phyloP scores from a whole-genome alignment of 2,888 invertebrate species.

The Lasioglossum figueresi region DNA sequence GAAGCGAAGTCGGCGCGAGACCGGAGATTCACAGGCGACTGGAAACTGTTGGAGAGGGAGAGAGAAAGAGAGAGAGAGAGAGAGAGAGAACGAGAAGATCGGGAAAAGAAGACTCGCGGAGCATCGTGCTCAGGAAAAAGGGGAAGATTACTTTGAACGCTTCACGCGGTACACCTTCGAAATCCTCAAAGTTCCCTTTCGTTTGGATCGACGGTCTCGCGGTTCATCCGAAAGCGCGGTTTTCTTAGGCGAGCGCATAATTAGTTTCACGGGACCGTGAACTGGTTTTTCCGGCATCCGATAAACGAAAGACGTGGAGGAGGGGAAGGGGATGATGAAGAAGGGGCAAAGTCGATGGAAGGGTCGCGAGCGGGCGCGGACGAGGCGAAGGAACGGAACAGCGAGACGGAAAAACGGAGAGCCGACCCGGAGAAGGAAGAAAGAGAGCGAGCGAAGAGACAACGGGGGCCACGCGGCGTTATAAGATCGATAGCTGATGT shows the following conservation, averaged over 20 bases:
- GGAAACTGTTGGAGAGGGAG: conserved; percentile 27
- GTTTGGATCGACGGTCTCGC: background rate
- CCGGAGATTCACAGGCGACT: conserved; percentile 50
- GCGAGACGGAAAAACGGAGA: conserved; percentile 50
- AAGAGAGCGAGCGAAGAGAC: conserved; percentile 75
- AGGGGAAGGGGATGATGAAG: background rate
- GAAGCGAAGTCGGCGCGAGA: conserved; percentile 46
- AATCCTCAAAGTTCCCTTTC: background rate
- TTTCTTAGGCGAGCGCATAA: background rate
- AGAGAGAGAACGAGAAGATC: background rate
- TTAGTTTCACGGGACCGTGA: background rate
- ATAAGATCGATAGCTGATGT: conserved; percentile 84
- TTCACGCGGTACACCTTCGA: background rate
- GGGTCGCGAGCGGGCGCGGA: conserved; percentile 29
- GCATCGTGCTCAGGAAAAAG: conserved; percentile 6
- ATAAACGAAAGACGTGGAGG: background rate
- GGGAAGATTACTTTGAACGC: conserved; percentile 1
- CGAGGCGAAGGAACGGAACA: conserved; percentile 18
- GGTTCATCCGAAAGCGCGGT: background rate
- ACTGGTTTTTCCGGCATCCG: background rate
- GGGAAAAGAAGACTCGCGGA: background rate
- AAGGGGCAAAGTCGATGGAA: conserved; percentile 1
- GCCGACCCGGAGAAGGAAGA: conserved; percentile 47
- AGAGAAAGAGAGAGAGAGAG: conserved; percentile 3
- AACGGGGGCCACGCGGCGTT: conserved; percentile 80